phyloP scores from a whole-genome alignment of 2,888 invertebrate species.

The Folsomia manolachei region DNA sequence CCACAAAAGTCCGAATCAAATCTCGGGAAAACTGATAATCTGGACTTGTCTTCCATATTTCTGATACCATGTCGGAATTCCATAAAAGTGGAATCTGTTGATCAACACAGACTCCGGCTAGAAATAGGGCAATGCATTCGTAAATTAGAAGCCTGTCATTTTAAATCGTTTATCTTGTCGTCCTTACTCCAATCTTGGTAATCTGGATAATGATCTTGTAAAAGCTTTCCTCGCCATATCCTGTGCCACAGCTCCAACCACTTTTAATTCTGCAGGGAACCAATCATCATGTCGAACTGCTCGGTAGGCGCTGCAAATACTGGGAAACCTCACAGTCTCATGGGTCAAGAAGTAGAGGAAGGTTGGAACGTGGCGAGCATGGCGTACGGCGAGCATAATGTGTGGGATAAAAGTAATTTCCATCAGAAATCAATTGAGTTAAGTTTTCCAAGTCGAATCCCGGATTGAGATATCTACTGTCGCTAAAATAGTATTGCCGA shows the following conservation, averaged over 20 bases:
- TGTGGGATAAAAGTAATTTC: constrained; percentile 31
- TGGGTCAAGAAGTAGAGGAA: constrained; percentile 37
- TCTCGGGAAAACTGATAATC: constrained; percentile 45
- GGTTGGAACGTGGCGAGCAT: constrained; percentile 31
- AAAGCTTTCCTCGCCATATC: constrained; percentile 22
- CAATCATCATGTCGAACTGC: constrained; percentile 23
- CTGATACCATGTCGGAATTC: constrained; percentile 44
- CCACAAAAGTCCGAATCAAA: constrained; percentile 38
- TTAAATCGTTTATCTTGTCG: too few relatives aligned
- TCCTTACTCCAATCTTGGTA: background rate
- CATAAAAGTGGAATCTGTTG: constrained; percentile 43
- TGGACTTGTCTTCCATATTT: constrained; percentile 40
- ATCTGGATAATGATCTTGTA: background rate
- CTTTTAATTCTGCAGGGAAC: constrained; percentile 32
- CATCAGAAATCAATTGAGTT: constrained; percentile 40
- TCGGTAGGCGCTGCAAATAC: constrained; percentile 27
- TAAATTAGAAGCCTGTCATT: too few relatives aligned
- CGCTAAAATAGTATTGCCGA: constrained; percentile 36
- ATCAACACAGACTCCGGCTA: constrained; percentile 16
- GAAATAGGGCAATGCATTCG: too few relatives aligned
- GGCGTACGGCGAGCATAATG: constrained; percentile 27
- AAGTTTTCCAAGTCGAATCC: constrained; percentile 36
- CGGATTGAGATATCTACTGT: constrained; percentile 31
- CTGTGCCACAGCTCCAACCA: constrained; percentile 23
- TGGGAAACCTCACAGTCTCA: constrained; percentile 30